Evolutionary conservation across 2,113 vertebrate genomes (phyloP), one percentile per base, ranked within the genome.

Genomic region (Notothenia coriiceps): DNA sequence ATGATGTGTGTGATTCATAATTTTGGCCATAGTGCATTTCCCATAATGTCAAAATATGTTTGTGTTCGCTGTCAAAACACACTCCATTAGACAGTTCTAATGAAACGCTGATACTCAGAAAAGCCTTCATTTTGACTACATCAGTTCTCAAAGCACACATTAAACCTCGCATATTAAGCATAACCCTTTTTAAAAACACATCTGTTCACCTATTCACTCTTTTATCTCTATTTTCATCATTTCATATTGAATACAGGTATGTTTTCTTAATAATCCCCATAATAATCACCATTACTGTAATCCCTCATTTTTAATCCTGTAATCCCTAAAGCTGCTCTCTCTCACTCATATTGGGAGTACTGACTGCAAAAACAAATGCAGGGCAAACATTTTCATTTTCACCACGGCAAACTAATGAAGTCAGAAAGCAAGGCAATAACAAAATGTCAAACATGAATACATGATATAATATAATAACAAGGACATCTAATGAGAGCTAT

Each of bases 281-380:
- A 79, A 74, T 79, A 83, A 81, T 82, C 74, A 64, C 47, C 54
- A 79, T 82, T 59, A 75, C 56, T 77, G 25, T 84, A 74, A 68
- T 74, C 52, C 49, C 61, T 82, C 47, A 50, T 60, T 66, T 81
- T 82, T 62, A 85, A 87, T 81, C 85, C 49, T 69, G 14, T 74
- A 70, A 84, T 86, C 86, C 75, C 13, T 13, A 13, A 69, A 1
- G 20, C 13, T 63, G 73, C 73, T 75, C 7, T 40, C 78, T 65
- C 70, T 71, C 49, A 29, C 29, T 76, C 60, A 69, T 14, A 35
- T 49, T 66, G 43, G 3, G 46, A 64, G 8, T n/a, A 54, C 64
- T 0, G 4, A 50, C 20, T 33, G 49, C 15, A 18, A 18, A 18
- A 43, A 57, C 71, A 86, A 67, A 85, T 17, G 43, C 63, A 77